Base-by-base conservation (phyloP, 2,888 invertebrate species). In the Nomada ferruginata region DNA sequence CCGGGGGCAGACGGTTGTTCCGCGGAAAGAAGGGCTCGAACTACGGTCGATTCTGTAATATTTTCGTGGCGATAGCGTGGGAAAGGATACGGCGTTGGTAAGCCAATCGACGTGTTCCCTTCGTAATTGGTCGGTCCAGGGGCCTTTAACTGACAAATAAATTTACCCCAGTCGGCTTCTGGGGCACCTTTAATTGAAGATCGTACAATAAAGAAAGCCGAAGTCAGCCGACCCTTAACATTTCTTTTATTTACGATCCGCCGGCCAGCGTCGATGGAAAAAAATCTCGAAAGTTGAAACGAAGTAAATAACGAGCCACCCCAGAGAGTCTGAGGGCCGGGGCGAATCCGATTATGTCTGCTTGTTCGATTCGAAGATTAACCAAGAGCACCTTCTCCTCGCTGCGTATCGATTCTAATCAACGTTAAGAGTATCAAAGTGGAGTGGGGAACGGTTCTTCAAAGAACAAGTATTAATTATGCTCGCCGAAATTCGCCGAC, bases 121-220 rank as follows among this genome's bases (percentile, higher is more conserved):
- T 76, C 66, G 87, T 86, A 88, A 88, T 88, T 87, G 86, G 86
- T 57, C 75, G 76, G 63, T 59, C 63, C 76, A 52, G 70, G 50
- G 75, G 63, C 79, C 78, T 79, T 84, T 85, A 88, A 80, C 76
- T 55, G 88, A 79, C 82, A 83, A 86, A 87, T 88, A 87, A 88
- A 88, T 87, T 86, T 76, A 70, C 50, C 76, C 69, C 55, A n/a
- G 29, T 7, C 61, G 23, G 13, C 29, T 68, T 73, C 68, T 68
- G 47, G 65, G 66, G 59, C 66, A 61, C 69, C 75, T 65, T 74
- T 85, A 87, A 87, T 87, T 79, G 87, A 84, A 71, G 84, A 75
- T 64, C 84, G 76, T 71, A 71, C 82, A 83, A 83, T 82, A 83
- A 83, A 83, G 83, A 77, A 75, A 26, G 26, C 47, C 75, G 69